phyloP scores from a whole-genome alignment of 2,888 invertebrate genomes.

The Cephus nigrinus region DNA sequence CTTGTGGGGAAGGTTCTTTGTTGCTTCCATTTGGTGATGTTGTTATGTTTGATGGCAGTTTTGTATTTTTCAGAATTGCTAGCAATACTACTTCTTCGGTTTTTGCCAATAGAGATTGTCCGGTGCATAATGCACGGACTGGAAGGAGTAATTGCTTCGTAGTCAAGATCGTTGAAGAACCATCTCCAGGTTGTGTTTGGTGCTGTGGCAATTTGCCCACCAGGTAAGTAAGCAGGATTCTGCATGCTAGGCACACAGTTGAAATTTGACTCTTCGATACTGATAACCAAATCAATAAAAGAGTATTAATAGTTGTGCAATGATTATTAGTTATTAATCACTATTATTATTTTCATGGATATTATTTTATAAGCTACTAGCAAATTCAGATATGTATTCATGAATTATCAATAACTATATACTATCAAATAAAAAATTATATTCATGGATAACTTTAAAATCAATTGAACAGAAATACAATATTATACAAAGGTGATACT shows the following conservation, averaged over 20 bases:
- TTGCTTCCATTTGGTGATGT: constrained; percentile 68
- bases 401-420: background rate
- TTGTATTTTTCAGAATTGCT: constrained; percentile 79
- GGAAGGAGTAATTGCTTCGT: constrained; percentile 73
- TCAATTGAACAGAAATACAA: background rate
- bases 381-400: background rate
- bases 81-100: constrained; percentile 83
- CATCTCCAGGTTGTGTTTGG: constrained; percentile 50
- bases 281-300: constrained; percentile 55
- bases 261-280: constrained; percentile 78
- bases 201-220: constrained; percentile 66
- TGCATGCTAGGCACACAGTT: constrained; percentile 76
- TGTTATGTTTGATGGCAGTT: constrained; percentile 69
- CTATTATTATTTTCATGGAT: background rate
- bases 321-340: background rate
- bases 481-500: background rate
- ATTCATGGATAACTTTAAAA: background rate
- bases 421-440: background rate
- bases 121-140: constrained; percentile 80
- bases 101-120: constrained; percentile 76
- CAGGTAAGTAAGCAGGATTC: constrained; percentile 76
- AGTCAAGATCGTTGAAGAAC: constrained; percentile 57
- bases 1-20: constrained; percentile 68
- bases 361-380: background rate
- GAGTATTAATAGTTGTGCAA: background rate